Evolutionary conservation across 1,140 invertebrate species (phyloP).

Genomic region (Cydia splendana): DNA sequence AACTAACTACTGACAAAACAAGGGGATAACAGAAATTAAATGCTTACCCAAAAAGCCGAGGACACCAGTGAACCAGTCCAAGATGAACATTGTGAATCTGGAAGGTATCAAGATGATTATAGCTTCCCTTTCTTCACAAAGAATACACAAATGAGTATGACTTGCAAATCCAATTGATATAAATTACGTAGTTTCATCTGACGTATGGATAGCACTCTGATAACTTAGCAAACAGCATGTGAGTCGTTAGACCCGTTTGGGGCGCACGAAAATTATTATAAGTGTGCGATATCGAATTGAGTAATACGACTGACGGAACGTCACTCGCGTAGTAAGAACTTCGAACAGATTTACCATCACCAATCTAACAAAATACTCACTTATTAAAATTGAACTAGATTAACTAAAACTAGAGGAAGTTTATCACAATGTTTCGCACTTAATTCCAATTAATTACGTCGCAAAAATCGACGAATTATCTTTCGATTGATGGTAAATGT

Average conservation of each 20-base stretch:
- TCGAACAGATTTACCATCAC: slow-evolving; percentile 48
- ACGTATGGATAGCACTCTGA: slow-evolving; percentile 39
- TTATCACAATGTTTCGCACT: slow-evolving; percentile 72
- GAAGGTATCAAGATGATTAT: slow-evolving; percentile 54
- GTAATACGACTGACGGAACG: slow-evolving; percentile 74
- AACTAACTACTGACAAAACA: background rate
- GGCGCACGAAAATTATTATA: slow-evolving; percentile 51
- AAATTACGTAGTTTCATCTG: slow-evolving; percentile 46
- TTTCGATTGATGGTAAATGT: slow-evolving; percentile 31
- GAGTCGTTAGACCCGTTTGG: slow-evolving; percentile 44
- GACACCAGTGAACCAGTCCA: slow-evolving; percentile 98
- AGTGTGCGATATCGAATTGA: slow-evolving; percentile 65
- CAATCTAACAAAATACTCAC: slow-evolving; percentile 65
- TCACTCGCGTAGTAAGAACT: slow-evolving; percentile 69
- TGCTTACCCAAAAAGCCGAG: slow-evolving; percentile 96
- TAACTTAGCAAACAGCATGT: slow-evolving; percentile 37
- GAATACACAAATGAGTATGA: slow-evolving; percentile 58
- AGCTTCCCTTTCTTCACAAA: slow-evolving; percentile 58
- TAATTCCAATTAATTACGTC: slow-evolving; percentile 69
- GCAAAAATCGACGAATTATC: slow-evolving; percentile 66
- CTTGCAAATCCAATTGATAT: slow-evolving; percentile 63
- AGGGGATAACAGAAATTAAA: slow-evolving; percentile 9
- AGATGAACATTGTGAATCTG: slow-evolving; percentile 94
- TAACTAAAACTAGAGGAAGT: slow-evolving; percentile 71
- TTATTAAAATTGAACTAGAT: slow-evolving; percentile 74